A percentile compares a stretch with the other conserved stretches of the same genome.
Evolutionary conservation across 2,797 vertebrate species (phyloP).

Genomic region (Heteromormyrus szaboi): DNA sequence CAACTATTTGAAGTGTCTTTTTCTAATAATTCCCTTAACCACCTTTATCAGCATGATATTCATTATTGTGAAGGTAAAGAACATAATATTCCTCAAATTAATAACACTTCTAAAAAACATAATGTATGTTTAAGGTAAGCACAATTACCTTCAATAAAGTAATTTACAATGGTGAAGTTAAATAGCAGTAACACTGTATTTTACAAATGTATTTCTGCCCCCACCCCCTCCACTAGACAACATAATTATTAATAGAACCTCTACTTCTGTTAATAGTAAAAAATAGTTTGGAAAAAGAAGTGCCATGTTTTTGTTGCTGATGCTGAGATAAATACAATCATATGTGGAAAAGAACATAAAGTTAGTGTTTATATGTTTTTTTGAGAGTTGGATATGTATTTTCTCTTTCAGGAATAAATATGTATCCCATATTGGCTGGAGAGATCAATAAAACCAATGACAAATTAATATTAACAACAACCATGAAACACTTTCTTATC

Average conservation of each 20-base stretch:
- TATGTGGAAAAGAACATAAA: not conserved
- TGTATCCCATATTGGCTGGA: not conserved
- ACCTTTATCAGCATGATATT: constrained; percentile 74
- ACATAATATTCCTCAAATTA: constrained; percentile 45
- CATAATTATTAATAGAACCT: constrained; percentile 49
- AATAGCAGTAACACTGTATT: constrained; percentile 65
- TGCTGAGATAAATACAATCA: not conserved
- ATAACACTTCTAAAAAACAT: constrained; percentile 42
- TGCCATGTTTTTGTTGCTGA: not conserved
- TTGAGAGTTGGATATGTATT: not conserved
- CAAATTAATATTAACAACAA: constrained; percentile 49
- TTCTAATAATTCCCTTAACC: constrained; percentile 33
- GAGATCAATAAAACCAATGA: not conserved
- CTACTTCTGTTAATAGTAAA: constrained; percentile 63
- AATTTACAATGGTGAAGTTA: constrained; percentile 60
- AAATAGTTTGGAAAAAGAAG: constrained; percentile 53
- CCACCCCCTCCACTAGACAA: constrained; percentile 30
- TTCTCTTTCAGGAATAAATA: not conserved
- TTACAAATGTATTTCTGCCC: constrained; percentile 76
- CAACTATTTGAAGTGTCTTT: not conserved
- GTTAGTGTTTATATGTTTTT: not conserved
- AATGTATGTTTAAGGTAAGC: constrained; percentile 24
- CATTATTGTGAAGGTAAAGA: constrained; percentile 89
- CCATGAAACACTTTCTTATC: constrained; percentile 71
- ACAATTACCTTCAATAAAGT: constrained; percentile 34